These are phyloP conservation scores for Dissostichus mawsoni DNA, from an alignment of 2,113 vertebrate species.

Conservation along the genomic window DNA sequence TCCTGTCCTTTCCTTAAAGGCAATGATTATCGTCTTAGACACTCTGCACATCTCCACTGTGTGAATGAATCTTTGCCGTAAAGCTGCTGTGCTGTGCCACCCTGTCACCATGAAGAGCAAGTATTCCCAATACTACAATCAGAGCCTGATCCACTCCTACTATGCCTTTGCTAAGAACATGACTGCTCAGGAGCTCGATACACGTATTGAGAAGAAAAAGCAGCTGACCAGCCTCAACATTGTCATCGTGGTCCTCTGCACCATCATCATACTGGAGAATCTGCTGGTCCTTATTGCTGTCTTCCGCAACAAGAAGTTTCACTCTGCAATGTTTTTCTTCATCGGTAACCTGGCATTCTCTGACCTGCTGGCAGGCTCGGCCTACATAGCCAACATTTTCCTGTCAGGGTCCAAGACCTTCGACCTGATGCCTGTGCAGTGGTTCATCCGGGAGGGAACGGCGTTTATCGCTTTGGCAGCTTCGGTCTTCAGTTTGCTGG, in stretches of 20 bases:
- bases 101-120: slow-evolving; percentile 87
- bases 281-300: slow-evolving; percentile 91
- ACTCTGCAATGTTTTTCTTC: slow-evolving; percentile 97
- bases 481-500: slow-evolving; percentile 94
- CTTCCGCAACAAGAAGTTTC: slow-evolving; percentile 94
- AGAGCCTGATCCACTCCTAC: slow-evolving; percentile 84
- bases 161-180: slow-evolving; percentile 89
- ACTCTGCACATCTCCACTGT: slow-evolving; percentile 48
- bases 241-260: slow-evolving; percentile 88
- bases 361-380: slow-evolving; percentile 90
- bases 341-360: slow-evolving; percentile 96
- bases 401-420: slow-evolving; percentile 90
- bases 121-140: slow-evolving; percentile 92
- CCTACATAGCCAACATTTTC: slow-evolving; percentile 92
- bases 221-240: slow-evolving; percentile 70
- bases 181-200: slow-evolving; percentile 24
- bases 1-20: slow-evolving; percentile 50
- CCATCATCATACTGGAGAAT: slow-evolving; percentile 93
- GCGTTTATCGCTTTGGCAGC: slow-evolving; percentile 93
- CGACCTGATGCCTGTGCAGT: slow-evolving; percentile 87
- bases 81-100: slow-evolving; percentile 60
- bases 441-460: slow-evolving; percentile 95
- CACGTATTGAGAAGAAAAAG: not conserved
- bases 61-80: slow-evolving; percentile 72
- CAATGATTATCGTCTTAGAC: slow-evolving; percentile 49